Evolutionary conservation across 1,140 invertebrate species (phyloP), one percentile per base, ranked within the genome.

Genomic region (Amyelois transitella): DNA sequence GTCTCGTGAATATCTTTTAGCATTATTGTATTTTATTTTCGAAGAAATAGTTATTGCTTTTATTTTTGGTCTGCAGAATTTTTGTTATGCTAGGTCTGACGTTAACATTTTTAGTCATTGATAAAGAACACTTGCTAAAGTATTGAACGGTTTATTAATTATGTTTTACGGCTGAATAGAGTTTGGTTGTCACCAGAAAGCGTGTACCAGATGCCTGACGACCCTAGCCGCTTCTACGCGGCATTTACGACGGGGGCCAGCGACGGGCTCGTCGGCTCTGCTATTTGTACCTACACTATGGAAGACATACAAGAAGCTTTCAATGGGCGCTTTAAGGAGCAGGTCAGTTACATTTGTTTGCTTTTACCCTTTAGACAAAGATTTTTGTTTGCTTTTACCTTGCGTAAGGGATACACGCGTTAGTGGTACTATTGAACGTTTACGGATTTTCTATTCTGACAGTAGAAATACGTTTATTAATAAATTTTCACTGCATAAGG

Each of bases 261-360:
- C 58, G 96, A 96, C 75, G 95, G 95, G 10, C 91, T 97, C 49
- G 92, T 93, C 72, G 96, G 96, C 6, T 97, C 96, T 1, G 96
- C 96, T 1, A 93, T 98, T 56, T 98, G 96, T 86, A 94, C 94
- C 43, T 98, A 95, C 89, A 92, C 91, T 49, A 91, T 97, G 69
- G 90, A 92, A 18, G 94, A 95, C 64, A 96, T 98, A 69, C 93
- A 96, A 77, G 91, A 93, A 58, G 92, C 94, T 18, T 98, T 98
- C 80, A 91, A 92, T 63, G 94, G 96, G 58, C 93, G 96, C 86
- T 98, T 98, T 89, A 97, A 98, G 80, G 96, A 97, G 81, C 97
- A 87, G 71, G 84, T 86, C 48, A 53, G 60, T 62, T 43, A 21
- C 18, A 53, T 8, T 38, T 38, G 3, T 2, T 12, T 4, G 25